These are phyloP conservation scores for Sialis fuliginosa DNA, from an alignment of 2,888 invertebrate species.

Conservation along the genomic window DNA sequence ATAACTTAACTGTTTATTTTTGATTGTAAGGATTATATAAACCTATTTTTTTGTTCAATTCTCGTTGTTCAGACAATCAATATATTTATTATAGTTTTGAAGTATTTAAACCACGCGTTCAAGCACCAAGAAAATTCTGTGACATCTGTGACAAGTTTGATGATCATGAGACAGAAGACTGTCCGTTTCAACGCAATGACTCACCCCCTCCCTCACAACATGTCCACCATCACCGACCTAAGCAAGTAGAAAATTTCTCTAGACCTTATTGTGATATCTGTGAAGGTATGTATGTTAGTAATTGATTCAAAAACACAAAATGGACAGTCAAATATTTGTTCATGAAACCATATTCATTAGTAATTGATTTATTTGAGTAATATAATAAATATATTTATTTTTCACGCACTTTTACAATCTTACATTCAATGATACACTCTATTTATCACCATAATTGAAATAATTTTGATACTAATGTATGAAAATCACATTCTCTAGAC, in stretches of 20 bases:
- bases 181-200: slow-evolving; percentile 64
- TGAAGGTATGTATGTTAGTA: slow-evolving; percentile 44
- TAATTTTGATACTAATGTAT: too few species aligned
- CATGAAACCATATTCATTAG: not conserved
- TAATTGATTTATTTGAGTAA: not conserved
- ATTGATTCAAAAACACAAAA: not conserved
- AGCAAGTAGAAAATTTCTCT: slow-evolving; percentile 25
- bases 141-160: slow-evolving; percentile 97
- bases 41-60: too few species aligned
- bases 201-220: slow-evolving; percentile 21
- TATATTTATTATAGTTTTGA: slow-evolving; percentile 1
- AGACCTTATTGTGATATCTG: slow-evolving; percentile 85
- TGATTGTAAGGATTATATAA: too few species aligned
- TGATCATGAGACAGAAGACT: slow-evolving; percentile 93
- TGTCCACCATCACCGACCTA: slow-evolving; percentile 4
- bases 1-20: too few species aligned
- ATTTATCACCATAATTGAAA: too few species aligned
- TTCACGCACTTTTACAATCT: too few species aligned
- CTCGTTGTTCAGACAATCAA: not conserved
- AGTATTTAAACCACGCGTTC: slow-evolving; percentile 20
- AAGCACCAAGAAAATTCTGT: slow-evolving; percentile 77
- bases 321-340: not conserved
- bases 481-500: too few species aligned
- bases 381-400: not conserved
- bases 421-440: too few species aligned